Conservation (phyloP, 2,113 vertebrate species). For the Eurystomus gularis region DNA sequence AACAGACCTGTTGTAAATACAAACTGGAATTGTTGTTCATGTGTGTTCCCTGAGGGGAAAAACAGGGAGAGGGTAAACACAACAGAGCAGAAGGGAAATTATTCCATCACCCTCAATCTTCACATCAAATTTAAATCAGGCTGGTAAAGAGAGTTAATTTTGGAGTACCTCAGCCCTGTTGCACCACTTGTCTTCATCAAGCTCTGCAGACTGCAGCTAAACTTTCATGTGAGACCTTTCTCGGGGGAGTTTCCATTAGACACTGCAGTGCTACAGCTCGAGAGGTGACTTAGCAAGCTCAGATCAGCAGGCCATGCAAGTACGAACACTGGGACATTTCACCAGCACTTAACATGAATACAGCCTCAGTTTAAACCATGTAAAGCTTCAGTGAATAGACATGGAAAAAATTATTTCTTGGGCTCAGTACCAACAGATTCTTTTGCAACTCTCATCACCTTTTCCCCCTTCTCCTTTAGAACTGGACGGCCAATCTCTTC, state of each 20-base stretch:
- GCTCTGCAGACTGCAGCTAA: background rate
- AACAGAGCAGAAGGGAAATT: background rate
- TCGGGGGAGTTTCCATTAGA: background rate
- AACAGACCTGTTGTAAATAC: background rate
- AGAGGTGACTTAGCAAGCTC: background rate
- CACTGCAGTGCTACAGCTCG: background rate
- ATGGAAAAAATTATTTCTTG: background rate
- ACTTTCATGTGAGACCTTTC: background rate
- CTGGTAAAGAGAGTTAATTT: background rate
- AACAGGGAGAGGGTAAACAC: background rate
- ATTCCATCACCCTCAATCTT: background rate
- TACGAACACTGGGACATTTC: background rate
- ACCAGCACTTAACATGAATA: background rate
- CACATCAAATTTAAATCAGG: background rate
- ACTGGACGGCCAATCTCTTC: background rate
- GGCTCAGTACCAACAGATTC: background rate
- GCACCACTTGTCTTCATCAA: background rate
- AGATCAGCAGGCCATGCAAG: background rate
- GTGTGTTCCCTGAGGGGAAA: accelerated
- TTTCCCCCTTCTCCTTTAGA: background rate
- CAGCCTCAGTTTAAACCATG: background rate
- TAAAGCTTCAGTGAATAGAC: background rate
- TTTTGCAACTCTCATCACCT: background rate
- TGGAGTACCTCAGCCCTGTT: background rate
- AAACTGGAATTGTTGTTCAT: background rate